A percentile compares a stretch with the other conserved stretches of the same genome.
phyloP scores from a whole-genome alignment of 2,113 vertebrate species.

The Actinemys pallida region DNA sequence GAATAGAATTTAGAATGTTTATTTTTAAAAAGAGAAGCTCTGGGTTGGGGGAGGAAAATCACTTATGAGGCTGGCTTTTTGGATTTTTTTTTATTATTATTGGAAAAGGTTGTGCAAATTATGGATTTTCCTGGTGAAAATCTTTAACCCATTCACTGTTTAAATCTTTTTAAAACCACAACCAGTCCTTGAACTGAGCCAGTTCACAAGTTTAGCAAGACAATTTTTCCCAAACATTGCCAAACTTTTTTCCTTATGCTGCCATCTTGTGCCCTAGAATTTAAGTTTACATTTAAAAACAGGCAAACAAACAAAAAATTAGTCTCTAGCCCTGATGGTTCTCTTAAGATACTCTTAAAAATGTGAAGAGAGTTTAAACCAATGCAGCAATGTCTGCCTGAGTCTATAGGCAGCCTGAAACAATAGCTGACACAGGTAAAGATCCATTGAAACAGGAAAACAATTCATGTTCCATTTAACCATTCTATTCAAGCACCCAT shows the following conservation, averaged over 20 bases:
- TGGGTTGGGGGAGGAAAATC: neutral
- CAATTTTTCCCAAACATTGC: neutral
- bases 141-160: neutral
- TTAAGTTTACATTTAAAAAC: neutral
- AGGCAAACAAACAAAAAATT: too few relatives aligned
- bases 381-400: neutral
- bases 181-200: neutral
- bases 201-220: neutral
- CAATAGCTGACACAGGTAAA: neutral
- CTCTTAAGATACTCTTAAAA: neutral
- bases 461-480: neutral
- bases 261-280: slow-evolving; percentile 46
- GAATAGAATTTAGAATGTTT: neutral
- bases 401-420: neutral
- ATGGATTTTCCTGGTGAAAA: neutral
- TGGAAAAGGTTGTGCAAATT: neutral
- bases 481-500: neutral
- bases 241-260: slow-evolving; percentile 54
- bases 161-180: neutral
- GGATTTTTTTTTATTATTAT: rapidly evolving
- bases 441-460: neutral
- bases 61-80: neutral
- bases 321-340: neutral
- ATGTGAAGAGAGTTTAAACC: neutral
- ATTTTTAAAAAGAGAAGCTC: neutral